Evolutionary conservation across 2,888 invertebrate genomes (phyloP), one percentile per base, ranked within the genome.

Genomic region (Phyto melanocephala): DNA sequence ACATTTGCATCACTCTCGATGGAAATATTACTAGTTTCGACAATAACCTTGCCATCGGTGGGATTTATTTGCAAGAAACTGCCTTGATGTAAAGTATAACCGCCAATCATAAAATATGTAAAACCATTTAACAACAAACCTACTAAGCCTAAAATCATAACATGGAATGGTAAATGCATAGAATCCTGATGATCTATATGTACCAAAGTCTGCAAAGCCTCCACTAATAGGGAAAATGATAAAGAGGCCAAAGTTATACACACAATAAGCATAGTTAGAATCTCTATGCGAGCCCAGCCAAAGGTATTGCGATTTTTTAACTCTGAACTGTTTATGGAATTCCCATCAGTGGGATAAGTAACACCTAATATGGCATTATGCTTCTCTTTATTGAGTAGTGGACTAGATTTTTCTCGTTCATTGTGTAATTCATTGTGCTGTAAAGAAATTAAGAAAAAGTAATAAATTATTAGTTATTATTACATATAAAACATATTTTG

Each of bases 221-320:
- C 97, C 5, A 97, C 94, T 5, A 96, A 91, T 56, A 96, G 92
- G 0, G 96, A 96, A 88, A 97, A 95, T 54, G 95, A 95, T 80
- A 97, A 93, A 0, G 97, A 96, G 0, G 95, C 95, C 83, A 97
- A 93, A 85, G 97, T 95, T 47, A 96, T 95, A 90, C 95, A 95
- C 65, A 96, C 95, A 2, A 95, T 94, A 52, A 97, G 91, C 92
- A 96, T 94, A 50, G 95, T 95, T 7, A 97, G 92, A n/a, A 97
- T 95, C 87, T 97, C 97, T 67, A 97, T 95, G 84, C 97, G 93
- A 2, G 97, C 96, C 97, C 97, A 97, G 8, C 97, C 97, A 87
- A 98, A 98, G 0, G 97, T 98, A 90, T 97, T 97, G 81, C 95
- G 94, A 77, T 97, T 92, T 84, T 93, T 92, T 42, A 92, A 92